Evolutionary conservation across 2,113 vertebrate genomes (phyloP).

Genomic region (Oncorhynchus kisutch): DNA sequence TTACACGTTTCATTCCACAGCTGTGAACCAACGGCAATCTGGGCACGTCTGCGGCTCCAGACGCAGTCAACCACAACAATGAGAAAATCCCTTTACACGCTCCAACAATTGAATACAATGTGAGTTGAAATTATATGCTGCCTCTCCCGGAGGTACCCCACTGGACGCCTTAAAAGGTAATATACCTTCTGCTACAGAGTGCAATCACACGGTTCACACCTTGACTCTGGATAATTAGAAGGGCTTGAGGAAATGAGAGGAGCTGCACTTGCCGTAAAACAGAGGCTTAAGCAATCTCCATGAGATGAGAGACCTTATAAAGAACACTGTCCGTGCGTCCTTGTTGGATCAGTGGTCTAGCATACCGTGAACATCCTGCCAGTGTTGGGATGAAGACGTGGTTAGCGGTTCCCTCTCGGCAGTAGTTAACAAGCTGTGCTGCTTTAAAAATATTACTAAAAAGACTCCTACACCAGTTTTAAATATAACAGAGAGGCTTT

Average conservation of each 20-base stretch:
- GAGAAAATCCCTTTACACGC: conserved; percentile 59
- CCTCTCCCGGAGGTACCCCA: conserved; percentile 47
- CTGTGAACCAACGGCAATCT: conserved; percentile 28
- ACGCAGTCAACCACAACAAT: conserved; percentile 66
- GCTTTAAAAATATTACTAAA: conserved; percentile 11
- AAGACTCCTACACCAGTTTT: conserved; percentile 28
- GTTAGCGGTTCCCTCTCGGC: conserved; percentile 44
- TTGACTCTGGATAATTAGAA: conserved; percentile 64
- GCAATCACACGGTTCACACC: conserved; percentile 59
- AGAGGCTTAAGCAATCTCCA: conserved; percentile 57
- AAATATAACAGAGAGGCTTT: conserved; percentile 35
- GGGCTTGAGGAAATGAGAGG: conserved; percentile 55
- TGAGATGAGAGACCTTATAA: conserved; percentile 43
- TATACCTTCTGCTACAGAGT: conserved; percentile 53
- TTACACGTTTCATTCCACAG: conserved; percentile 41
- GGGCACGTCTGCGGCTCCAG: conserved; percentile 17
- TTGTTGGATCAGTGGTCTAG: conserved; percentile 44
- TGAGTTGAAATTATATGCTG: conserved; percentile 55
- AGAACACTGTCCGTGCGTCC: conserved; percentile 39
- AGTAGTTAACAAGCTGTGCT: conserved; percentile 27
- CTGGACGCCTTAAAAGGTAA: conserved; percentile 61
- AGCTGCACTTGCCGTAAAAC: conserved; percentile 50
- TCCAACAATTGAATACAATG: conserved; percentile 54
- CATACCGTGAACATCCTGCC: conserved; percentile 24
- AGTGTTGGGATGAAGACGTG: conserved; percentile 35